These are phyloP conservation scores for Catharus bicknelli DNA, from an alignment of 2,113 vertebrate species.

Conservation along the genomic window DNA sequence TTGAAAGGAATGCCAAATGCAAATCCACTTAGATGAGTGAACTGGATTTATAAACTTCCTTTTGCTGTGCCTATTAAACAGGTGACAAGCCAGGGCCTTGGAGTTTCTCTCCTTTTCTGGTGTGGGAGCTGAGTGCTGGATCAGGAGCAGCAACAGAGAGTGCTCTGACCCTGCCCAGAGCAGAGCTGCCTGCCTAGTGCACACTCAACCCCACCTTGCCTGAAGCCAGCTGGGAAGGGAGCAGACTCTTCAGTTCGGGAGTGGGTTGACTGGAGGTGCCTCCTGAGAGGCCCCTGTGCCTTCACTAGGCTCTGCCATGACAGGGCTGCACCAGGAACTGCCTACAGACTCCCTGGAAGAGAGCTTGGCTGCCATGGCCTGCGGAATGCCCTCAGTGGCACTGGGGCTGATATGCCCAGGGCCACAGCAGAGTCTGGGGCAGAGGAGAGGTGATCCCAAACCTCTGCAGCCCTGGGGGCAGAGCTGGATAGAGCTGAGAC, in stretches of 20 bases:
- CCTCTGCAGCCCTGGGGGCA: not conserved
- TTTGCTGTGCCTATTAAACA: not conserved
- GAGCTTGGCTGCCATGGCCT: accelerated
- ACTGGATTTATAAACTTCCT: not conserved
- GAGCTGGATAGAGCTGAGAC: not conserved
- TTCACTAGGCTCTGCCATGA: not conserved
- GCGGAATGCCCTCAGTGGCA: not conserved
- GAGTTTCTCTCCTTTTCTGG: not conserved
- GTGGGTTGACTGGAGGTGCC: not conserved
- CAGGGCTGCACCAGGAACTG: accelerated
- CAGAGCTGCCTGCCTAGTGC: not conserved
- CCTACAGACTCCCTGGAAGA: accelerated
- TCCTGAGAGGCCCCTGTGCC: not conserved
- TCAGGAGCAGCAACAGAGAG: not conserved
- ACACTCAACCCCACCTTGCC: not conserved
- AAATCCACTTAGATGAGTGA: not conserved
- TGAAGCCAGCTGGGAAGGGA: not conserved
- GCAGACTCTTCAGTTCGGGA: accelerated
- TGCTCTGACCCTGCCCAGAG: not conserved
- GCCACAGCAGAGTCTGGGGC: too few relatives aligned
- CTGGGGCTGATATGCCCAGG: not conserved
- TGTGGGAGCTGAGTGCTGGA: not conserved
- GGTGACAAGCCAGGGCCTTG: not conserved
- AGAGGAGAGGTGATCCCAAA: not conserved
- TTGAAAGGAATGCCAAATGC: conserved; percentile 16